Conservation (phyloP, 1,140 invertebrate species). For the Stegodyphus mimosarum region DNA sequence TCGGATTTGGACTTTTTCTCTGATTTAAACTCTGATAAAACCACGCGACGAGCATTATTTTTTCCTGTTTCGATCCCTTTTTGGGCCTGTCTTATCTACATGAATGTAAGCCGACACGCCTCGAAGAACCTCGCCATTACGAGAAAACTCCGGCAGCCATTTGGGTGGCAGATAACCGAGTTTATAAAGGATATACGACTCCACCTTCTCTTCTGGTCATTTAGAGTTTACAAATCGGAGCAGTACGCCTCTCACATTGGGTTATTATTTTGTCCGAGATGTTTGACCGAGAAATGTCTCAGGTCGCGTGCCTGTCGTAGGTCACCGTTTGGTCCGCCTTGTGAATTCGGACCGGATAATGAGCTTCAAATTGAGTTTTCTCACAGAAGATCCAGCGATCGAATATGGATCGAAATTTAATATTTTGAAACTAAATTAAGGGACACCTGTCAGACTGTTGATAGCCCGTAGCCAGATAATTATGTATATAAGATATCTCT, state of each 20-base stretch:
- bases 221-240: constrained; percentile 45
- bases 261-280: too few species aligned
- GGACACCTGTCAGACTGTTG: too few species aligned
- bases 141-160: constrained; percentile 28
- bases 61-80: constrained; percentile 23
- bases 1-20: constrained; percentile 56
- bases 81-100: constrained; percentile 49
- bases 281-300: too few species aligned
- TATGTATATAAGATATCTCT: too few species aligned
- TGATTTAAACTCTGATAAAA: constrained; percentile 60
- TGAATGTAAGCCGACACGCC: constrained; percentile 47
- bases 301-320: too few species aligned
- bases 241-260: not conserved
- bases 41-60: constrained; percentile 37
- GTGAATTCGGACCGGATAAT: too few species aligned
- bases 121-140: constrained; percentile 44
- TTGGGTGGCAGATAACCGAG: constrained; percentile 48
- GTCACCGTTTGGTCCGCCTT: too few species aligned
- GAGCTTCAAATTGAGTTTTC: too few species aligned
- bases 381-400: too few species aligned
- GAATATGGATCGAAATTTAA: too few species aligned
- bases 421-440: too few species aligned
- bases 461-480: too few species aligned
- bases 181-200: constrained; percentile 31
- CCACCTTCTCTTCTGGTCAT: constrained; percentile 38